phyloP scores from a whole-genome alignment of 2,113 vertebrate species.

The Plecturocebus donacophilus region DNA sequence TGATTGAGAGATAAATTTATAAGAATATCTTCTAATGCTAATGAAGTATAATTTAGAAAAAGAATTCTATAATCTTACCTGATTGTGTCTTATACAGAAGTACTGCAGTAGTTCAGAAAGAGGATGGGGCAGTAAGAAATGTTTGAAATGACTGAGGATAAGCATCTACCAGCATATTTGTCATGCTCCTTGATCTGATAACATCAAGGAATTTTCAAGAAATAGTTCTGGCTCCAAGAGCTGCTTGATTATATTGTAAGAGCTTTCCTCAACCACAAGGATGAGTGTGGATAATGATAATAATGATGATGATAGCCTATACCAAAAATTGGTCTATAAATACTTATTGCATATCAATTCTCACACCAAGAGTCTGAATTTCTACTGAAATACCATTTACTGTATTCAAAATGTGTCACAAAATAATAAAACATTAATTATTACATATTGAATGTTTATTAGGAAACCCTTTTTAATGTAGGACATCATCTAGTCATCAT shows the following conservation, averaged over 20 bases:
- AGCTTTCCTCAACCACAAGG: neutral
- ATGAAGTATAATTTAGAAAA: neutral
- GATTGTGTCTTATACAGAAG: neutral
- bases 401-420: neutral
- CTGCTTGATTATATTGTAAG: neutral
- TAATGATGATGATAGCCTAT: neutral
- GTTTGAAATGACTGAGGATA: neutral
- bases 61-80: neutral
- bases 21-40: neutral
- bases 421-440: neutral
- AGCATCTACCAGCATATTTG: neutral
- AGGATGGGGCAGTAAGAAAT: neutral
- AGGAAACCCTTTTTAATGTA: neutral
- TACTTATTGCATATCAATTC: neutral
- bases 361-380: neutral
- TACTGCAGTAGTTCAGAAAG: neutral
- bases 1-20: conserved; percentile 7
- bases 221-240: neutral
- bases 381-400: neutral
- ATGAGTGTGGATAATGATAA: neutral
- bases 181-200: neutral
- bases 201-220: neutral
- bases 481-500: neutral
- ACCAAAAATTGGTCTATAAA: neutral
- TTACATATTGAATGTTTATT: neutral